Evolutionary conservation across 2,797 vertebrate species (phyloP), one percentile per base, ranked within the genome.

Genomic region (Alca torda): DNA sequence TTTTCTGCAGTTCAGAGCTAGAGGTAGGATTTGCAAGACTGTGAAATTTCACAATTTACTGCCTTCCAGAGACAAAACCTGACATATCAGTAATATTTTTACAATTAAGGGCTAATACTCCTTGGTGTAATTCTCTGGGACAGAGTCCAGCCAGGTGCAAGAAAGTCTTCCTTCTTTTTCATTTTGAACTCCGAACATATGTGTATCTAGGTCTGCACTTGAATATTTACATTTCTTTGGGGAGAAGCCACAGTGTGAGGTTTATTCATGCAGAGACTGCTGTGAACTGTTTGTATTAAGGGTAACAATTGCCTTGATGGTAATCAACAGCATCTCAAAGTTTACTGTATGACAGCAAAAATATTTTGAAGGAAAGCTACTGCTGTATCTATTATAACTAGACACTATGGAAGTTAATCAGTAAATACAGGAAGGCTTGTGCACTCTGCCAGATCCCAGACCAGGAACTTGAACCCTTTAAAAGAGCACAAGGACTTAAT

Each of bases 141-240:
- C 5, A 3, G 51, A 80, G 76, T 87, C 84, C 72, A 80, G 63
- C 79, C 93, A 95, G 85, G 61, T 94, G 86, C 89, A 95, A 74
- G 67, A 76, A 96, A 77, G 56, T 95, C 74, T 87, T 89, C 50
- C 18, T 84, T 63, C 46, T 64, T 88, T 92, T 43, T 86, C 2
- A 13, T 92, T 94, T 76, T 61, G 74, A 79, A 30, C 57, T 89
- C 86, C 60, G 39, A 90, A 75, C 48, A 63, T 69, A 73, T 17
- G 53, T 51, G 13, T 84, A 25, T 74, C 72, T 60, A 35, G 61
- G n/a, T 15, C 35, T 92, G 75, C 24, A 6, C 57, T 84, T 63
- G 51, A 74, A 48, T 70, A 45, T 74, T 92, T 78, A 59, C 20
- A 37, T 79, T 84, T 89, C 60, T 77, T 37, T 72, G 45, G 84